phyloP scores from a whole-genome alignment of 2,113 vertebrate genomes.

The Zosterops lateralis region DNA sequence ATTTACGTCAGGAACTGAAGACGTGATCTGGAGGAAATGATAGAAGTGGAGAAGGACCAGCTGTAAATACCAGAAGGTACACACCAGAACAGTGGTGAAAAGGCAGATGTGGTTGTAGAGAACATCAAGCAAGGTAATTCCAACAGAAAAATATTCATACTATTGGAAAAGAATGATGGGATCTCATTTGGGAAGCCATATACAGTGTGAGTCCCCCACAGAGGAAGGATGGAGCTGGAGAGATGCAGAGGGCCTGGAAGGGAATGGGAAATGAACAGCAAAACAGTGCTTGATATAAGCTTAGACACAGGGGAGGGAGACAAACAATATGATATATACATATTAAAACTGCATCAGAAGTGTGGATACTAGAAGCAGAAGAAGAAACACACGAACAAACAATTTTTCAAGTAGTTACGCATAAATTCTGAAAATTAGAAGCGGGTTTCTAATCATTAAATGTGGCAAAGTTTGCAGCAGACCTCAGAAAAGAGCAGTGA shows the following conservation, averaged over 20 bases:
- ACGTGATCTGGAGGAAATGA: background rate
- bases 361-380: background rate
- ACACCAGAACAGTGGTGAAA: background rate
- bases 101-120: background rate
- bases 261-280: background rate
- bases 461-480: background rate
- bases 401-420: background rate
- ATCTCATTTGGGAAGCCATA: background rate
- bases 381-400: background rate
- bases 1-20: background rate
- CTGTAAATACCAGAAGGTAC: background rate
- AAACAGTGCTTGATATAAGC: background rate
- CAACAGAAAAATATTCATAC: background rate
- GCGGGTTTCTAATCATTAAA: background rate
- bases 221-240: background rate
- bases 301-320: background rate
- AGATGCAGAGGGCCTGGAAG: background rate
- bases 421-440: background rate
- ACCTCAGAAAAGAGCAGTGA: background rate
- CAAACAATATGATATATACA: rapidly evolving
- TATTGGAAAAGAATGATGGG: background rate
- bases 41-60: background rate
- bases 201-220: background rate
- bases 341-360: background rate
- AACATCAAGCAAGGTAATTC: background rate